Base-by-base conservation (phyloP, 2,888 invertebrate genomes). In the Spisula subtruncata region DNA sequence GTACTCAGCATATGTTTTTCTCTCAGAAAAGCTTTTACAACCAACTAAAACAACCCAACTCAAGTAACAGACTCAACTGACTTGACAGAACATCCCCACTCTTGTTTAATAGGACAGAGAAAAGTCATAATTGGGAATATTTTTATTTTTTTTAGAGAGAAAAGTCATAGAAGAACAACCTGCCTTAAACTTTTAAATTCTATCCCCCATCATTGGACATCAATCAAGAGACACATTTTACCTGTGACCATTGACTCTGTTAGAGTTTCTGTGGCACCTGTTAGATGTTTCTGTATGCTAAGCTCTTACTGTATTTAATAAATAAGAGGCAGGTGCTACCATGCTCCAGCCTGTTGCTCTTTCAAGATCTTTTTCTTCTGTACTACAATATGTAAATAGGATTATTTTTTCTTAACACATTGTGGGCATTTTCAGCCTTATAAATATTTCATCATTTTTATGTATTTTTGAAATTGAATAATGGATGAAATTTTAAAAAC, bases 391-490 rank as follows among this genome's bases (percentile, higher is more conserved):
- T 10, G 25, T n/a, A 12, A 66, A 66, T 66, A 66, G 20, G n/a
- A n/a, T 66, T n/a, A 60, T 25, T 12, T 66, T 5, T 25, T 25
- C 25, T 25, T n/a, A 25, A 10, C 8, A 25, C 8, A 6, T 66
- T 25, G 60, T 25, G 41, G 8, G 41, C 41, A 41, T 41, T 25
- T 75, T 32, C 29, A 35, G 32, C 35, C 75, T 75, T 75, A n/a
- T n/a, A 32, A 85, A 56, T 51, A 80, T 51, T 79, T n/a, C 25
- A 80, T n/a, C 35, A 79, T 54, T 85, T 80, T 85, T 75, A 56
- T 54, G n/a, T 80, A 29, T 41, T 20, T n/a, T 46, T 66, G 48
- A 85, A 79, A 84, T 51, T 84, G 75, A 48, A 75, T n/a, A 75
- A 71, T 14, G 54, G 85, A 79, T 32, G 35, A 75, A 75, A n/a